Evolutionary conservation across 2,113 vertebrate species (phyloP).

Genomic region (Phalacrocorax pelagicus): DNA sequence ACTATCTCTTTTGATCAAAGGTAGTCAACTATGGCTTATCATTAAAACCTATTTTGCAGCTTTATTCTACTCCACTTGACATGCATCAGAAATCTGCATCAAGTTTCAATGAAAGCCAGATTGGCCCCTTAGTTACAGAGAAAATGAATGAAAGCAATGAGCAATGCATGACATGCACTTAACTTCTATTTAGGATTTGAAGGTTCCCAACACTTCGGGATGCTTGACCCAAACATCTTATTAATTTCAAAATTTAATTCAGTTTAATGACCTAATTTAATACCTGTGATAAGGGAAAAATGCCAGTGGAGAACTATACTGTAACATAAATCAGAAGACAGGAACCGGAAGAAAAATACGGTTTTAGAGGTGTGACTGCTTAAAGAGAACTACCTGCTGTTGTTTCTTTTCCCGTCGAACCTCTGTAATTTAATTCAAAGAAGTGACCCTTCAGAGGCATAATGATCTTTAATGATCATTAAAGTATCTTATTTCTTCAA

Average conservation of each 20-base stretch:
- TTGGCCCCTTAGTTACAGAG: neutral
- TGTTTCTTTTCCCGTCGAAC: neutral
- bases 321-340: neutral
- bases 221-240: neutral
- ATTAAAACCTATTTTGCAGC: conserved; percentile 6
- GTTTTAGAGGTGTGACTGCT: neutral
- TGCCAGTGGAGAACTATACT: neutral
- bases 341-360: neutral
- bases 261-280: neutral
- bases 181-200: neutral
- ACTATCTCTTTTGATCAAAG: neutral
- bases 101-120: conserved; percentile 3
- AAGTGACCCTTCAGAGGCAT: neutral
- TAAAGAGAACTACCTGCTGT: neutral
- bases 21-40: neutral
- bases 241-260: neutral
- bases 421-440: neutral
- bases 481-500: neutral
- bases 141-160: neutral
- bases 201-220: neutral
- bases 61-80: neutral
- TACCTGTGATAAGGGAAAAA: neutral
- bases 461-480: neutral
- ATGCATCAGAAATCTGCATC: neutral
- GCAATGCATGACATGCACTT: neutral